Evolutionary conservation across 2,888 invertebrate genomes (phyloP).

Genomic region (Acanthosepion esculentum): DNA sequence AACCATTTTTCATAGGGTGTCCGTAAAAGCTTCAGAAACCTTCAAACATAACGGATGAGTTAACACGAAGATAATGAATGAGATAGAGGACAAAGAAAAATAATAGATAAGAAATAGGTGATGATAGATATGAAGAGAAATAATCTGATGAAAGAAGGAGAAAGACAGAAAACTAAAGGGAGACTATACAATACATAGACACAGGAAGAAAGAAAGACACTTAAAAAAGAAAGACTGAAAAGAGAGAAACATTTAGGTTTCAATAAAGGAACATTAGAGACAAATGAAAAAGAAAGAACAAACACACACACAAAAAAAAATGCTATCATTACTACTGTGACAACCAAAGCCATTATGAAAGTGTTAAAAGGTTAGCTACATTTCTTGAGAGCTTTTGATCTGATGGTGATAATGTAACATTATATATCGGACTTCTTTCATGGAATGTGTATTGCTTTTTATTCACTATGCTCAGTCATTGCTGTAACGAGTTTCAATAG

Average conservation of each 20-base stretch:
- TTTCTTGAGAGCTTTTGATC: slow-evolving; percentile 15
- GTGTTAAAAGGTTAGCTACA: slow-evolving; percentile 8
- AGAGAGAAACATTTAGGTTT: neutral
- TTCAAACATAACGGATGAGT: slow-evolving; percentile 33
- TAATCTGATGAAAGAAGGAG: neutral
- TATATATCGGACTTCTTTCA: slow-evolving; percentile 16
- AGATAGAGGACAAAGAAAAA: neutral
- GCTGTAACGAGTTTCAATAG: neutral
- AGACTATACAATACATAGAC: neutral
- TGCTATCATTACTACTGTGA: neutral
- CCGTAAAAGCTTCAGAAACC: slow-evolving; percentile 33
- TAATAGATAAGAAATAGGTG: neutral
- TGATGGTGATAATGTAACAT: neutral
- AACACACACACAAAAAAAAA: neutral
- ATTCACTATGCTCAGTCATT: neutral
- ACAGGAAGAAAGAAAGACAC: neutral
- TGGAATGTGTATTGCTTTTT: neutral
- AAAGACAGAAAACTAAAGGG: neutral
- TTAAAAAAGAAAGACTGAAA: neutral
- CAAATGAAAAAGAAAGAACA: neutral
- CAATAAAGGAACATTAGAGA: neutral
- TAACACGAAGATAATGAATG: neutral
- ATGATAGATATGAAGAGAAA: neutral
- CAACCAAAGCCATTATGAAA: neutral
- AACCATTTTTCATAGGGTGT: neutral